These are phyloP conservation scores for Meteorus colon DNA, from an alignment of 2,888 invertebrate genomes.

Conservation along the genomic window DNA sequence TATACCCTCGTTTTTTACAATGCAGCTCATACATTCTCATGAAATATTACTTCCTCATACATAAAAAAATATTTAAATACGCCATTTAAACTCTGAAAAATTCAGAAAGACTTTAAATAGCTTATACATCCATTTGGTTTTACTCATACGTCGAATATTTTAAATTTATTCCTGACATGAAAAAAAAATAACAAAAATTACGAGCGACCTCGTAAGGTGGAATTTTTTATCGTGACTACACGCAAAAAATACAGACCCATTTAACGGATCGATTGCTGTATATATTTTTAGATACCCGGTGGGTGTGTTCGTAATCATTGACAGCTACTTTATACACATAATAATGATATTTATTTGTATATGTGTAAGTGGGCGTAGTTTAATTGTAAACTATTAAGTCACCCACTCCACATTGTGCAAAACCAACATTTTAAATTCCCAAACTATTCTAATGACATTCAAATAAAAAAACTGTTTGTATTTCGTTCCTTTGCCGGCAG, in stretches of 20 bases:
- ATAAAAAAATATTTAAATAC: background rate
- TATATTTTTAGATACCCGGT: background rate
- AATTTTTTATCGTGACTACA: background rate
- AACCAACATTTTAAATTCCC: background rate
- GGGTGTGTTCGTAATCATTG: conserved; percentile 13
- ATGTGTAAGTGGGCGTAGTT: conserved; percentile 3
- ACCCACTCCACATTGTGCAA: background rate
- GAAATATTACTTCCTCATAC: background rate
- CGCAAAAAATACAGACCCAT: background rate
- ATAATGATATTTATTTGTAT: background rate
- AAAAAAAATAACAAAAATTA: background rate
- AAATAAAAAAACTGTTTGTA: background rate
- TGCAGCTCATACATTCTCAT: no score
- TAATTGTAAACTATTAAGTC: conserved; percentile 6
- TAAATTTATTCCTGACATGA: background rate
- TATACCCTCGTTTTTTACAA: no score
- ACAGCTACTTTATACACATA: conserved; percentile 4
- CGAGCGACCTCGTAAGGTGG: background rate
- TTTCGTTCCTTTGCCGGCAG: no score
- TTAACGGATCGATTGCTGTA: conserved; percentile 1
- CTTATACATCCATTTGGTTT: no score
- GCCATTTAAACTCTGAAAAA: no score
- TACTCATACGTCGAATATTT: background rate
- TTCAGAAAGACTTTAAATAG: no score
- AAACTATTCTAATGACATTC: background rate